Base-by-base conservation (phyloP, 2,797 vertebrate species). In the Parambassis ranga region DNA sequence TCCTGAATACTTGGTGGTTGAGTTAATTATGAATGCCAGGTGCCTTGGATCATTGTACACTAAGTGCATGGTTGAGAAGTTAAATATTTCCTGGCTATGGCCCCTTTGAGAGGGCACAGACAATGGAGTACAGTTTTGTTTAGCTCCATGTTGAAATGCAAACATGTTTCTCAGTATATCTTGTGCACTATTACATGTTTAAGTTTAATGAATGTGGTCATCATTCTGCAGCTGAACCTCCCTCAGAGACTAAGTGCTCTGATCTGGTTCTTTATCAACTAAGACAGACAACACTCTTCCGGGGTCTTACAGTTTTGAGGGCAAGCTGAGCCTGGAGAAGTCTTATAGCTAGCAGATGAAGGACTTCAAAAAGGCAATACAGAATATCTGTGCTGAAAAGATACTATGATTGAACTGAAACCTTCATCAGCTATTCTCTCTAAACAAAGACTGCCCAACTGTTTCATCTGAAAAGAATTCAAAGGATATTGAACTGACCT, bases 151-250 rank as follows among this genome's bases (percentile, higher is more conserved):
- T 22, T 7, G 22, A 51, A 8, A 55, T 30, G 63, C 14, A 14
- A 35, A 59, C 15, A 47, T 28, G 27, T 44, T 37, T 62, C 27
- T 22, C 4, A 36, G 36, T 31, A 27, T 55, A 56, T 60, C 10
- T 22, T 35, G 15, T 48, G 36, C 10, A 11, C 19, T 35, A 44
- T 73, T 55, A 65, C 67, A 67, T 61, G 22, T 61, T 53, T 4
- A 33, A 37, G 38, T 75, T 60, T 81, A 79, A 89, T 82, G 47
- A 84, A 65, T 59, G 51, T 64, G 60, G 75, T 79, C 77, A 77
- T 74, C 65, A 41, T 39, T 68, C 61, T 56, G 47, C 19, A 32
- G 38, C 42, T 79, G 71, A 79, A 50, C 44, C 66, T 39, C 52
- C 67, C 77, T 70, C 0, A 15, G 79, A 76, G 70, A 73, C 42